Conservation (phyloP, 2,113 vertebrate genomes). For the Burhinus oedicnemus region DNA sequence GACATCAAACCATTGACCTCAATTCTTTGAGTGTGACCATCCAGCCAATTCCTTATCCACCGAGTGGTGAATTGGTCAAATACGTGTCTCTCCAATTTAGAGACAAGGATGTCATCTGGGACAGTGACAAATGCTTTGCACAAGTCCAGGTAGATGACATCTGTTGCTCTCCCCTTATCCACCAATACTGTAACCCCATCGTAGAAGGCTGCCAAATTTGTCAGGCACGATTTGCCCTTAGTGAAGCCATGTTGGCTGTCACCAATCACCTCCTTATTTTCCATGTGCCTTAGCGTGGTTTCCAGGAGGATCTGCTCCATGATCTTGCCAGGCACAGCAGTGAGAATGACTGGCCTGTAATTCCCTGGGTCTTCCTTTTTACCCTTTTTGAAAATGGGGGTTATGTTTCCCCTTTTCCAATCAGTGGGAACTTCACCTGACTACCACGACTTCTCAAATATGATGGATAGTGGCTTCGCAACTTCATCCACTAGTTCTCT, state of each 20-base stretch:
- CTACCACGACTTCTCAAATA: not conserved
- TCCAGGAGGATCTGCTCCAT: not conserved
- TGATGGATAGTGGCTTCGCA: not conserved
- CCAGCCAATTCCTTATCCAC: not conserved
- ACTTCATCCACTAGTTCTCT: not conserved
- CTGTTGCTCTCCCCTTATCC: not conserved
- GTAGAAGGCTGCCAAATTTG: not conserved
- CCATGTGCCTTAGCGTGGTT: not conserved
- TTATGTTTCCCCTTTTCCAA: not conserved
- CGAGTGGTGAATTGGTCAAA: not conserved
- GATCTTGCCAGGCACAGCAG: not conserved
- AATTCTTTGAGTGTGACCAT: not conserved
- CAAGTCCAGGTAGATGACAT: not conserved
- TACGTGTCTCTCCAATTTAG: not conserved
- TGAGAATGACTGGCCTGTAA: not conserved
- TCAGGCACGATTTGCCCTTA: not conserved
- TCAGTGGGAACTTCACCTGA: not conserved
- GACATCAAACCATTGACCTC: not conserved
- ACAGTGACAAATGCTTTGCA: not conserved
- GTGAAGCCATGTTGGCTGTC: not conserved
- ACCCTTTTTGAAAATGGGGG: not conserved
- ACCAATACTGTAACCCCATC: not conserved
- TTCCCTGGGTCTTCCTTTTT: not conserved
- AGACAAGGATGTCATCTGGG: not conserved
- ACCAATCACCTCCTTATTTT: not conserved